Conservation (phyloP, 2,888 invertebrate species). For the Galerucella pusilla region DNA sequence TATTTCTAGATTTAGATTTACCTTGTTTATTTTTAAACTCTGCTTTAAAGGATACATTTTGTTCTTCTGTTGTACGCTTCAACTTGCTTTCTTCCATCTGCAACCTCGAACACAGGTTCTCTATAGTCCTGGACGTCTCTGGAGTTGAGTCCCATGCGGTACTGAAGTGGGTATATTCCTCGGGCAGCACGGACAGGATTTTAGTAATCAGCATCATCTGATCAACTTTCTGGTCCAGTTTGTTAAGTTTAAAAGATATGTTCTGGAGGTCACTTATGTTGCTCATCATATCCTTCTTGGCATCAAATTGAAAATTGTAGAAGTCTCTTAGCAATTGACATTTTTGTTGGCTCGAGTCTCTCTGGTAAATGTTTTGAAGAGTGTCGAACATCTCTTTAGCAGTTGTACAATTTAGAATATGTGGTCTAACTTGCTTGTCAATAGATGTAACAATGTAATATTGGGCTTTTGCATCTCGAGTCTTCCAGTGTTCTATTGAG, state of each 20-base stretch:
- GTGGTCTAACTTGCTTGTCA: not conserved
- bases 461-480: constrained; percentile 12
- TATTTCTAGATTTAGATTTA: not conserved
- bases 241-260: constrained; percentile 13
- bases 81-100: not conserved
- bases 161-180: constrained; percentile 25
- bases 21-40: not conserved
- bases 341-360: constrained; percentile 3
- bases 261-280: constrained; percentile 19
- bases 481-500: too few species aligned
- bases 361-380: constrained; percentile 9
- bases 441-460: constrained; percentile 7
- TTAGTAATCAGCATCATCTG: constrained; percentile 18
- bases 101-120: not conserved
- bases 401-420: constrained; percentile 11
- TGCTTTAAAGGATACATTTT: too few species aligned
- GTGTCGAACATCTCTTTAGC: constrained; percentile 11
- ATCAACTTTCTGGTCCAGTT: constrained; percentile 3
- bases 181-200: constrained; percentile 19
- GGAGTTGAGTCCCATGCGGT: constrained; percentile 20
- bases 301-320: constrained; percentile 4
- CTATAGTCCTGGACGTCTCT: not conserved
- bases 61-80: not conserved
- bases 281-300: constrained; percentile 4
- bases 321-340: not conserved